phyloP scores from a whole-genome alignment of 2,113 vertebrate genomes.

The Narcine bancroftii region DNA sequence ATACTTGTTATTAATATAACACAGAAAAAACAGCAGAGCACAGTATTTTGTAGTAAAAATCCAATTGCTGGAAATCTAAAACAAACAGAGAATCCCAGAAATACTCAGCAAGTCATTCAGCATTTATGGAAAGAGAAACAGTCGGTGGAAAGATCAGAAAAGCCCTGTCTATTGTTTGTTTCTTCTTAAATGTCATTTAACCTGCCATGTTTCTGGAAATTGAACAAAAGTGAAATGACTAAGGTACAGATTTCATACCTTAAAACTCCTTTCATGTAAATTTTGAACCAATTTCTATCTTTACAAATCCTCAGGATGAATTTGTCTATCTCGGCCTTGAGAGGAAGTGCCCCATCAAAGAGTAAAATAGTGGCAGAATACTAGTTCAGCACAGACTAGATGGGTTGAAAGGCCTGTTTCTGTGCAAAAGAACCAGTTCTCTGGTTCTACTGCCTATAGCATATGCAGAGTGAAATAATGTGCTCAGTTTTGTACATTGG shows the following conservation, averaged over 20 bases:
- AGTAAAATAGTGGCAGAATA: not conserved
- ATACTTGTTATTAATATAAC: not conserved
- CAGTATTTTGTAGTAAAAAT: not conserved
- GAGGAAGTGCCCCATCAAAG: not conserved
- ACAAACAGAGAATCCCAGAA: too few relatives aligned
- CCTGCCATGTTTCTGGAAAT: not conserved
- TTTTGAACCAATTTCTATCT: not conserved
- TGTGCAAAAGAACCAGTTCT: too few relatives aligned
- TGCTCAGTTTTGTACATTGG: not conserved
- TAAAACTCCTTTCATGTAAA: not conserved
- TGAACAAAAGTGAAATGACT: not conserved
- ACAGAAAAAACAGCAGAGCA: not conserved
- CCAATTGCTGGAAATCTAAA: too few relatives aligned
- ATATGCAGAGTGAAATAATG: not conserved
- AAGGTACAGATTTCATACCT: not conserved
- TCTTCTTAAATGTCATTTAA: too few relatives aligned
- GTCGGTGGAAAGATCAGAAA: too few relatives aligned
- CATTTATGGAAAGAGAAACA: too few relatives aligned
- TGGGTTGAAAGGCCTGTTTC: too few relatives aligned
- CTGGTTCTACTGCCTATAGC: too few relatives aligned
- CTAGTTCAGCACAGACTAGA: too few relatives aligned
- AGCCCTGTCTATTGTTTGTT: too few relatives aligned
- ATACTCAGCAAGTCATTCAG: too few relatives aligned
- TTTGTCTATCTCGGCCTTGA: not conserved
- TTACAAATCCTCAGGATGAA: not conserved